Evolutionary conservation across 2,888 invertebrate genomes (phyloP).

Genomic region (Furcula furcula): DNA sequence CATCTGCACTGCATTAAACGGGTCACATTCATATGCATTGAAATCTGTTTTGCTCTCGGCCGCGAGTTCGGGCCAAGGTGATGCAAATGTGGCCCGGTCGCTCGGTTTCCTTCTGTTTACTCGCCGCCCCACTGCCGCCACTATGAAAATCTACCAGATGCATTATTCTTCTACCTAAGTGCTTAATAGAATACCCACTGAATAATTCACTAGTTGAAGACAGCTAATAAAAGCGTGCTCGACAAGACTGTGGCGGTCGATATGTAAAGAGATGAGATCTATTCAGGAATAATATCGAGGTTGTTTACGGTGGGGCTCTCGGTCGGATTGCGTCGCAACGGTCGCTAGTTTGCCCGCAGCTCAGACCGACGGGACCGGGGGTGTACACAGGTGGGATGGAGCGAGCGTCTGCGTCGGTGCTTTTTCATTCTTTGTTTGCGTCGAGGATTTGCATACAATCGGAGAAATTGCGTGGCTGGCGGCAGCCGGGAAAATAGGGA

Average conservation of each 20-base stretch:
- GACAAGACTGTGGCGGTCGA: conserved; percentile 62
- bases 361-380: conserved; percentile 44
- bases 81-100: conserved; percentile 50
- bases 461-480: conserved; percentile 73
- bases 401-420: conserved; percentile 59
- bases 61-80: conserved; percentile 47
- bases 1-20: conserved; percentile 24
- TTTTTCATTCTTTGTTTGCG: conserved; percentile 77
- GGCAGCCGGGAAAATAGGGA: conserved; percentile 58
- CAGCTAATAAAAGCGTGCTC: conserved; percentile 68
- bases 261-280: conserved; percentile 71
- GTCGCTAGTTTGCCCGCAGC: conserved; percentile 51
- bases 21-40: conserved; percentile 37
- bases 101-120: conserved; percentile 42
- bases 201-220: conserved; percentile 70
- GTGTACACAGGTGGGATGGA: conserved; percentile 59
- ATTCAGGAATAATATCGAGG: conserved; percentile 66
- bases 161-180: conserved; percentile 70
- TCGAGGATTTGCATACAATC: conserved; percentile 78
- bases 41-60: no score
- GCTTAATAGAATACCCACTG: conserved; percentile 68
- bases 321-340: conserved; percentile 51
- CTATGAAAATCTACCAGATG: conserved; percentile 63
- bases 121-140: conserved; percentile 42
- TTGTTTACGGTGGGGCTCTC: conserved; percentile 53